Conservation (phyloP, 1,140 invertebrate species). For the Atopsyche davidsoni region DNA sequence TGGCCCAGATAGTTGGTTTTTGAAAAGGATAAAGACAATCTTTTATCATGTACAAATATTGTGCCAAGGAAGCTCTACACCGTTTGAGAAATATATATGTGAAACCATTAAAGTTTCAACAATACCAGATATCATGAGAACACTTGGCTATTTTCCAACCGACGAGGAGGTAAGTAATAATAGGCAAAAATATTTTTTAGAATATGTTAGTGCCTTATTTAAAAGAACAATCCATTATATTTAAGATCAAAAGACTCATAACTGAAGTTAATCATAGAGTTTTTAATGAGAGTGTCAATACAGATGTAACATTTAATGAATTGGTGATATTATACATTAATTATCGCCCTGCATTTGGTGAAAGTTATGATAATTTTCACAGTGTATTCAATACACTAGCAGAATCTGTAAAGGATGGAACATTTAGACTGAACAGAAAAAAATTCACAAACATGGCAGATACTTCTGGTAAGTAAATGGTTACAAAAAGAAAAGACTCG, state of each 20-base stretch:
- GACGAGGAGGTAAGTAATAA: constrained; percentile 7
- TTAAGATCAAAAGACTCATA: constrained; percentile 10
- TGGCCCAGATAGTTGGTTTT: constrained; percentile 6
- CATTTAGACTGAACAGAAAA: constrained; percentile 7
- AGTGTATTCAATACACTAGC: constrained; percentile 10
- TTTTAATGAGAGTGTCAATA: constrained; percentile 11
- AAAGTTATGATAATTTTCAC: constrained; percentile 7
- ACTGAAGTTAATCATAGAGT: constrained; percentile 12
- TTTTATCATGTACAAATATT: constrained; percentile 19
- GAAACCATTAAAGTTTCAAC: constrained; percentile 10
- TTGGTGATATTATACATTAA: constrained; percentile 15
- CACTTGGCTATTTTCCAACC: constrained; percentile 13
- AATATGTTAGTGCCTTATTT: not conserved
- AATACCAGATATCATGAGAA: constrained; percentile 13
- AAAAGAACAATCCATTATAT: not conserved
- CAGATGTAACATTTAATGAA: constrained; percentile 11
- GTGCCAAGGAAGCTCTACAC: constrained; percentile 13
- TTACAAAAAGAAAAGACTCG: no score
- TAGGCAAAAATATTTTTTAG: not conserved
- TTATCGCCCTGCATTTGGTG: constrained; percentile 10
- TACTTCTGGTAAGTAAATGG: no score
- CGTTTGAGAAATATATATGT: constrained; percentile 10
- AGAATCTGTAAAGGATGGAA: constrained; percentile 2
- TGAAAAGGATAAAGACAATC: constrained; percentile 8
- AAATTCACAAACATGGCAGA: no score